phyloP scores from a whole-genome alignment of 2,888 invertebrate species.

The Meiosimyza decipiens region DNA sequence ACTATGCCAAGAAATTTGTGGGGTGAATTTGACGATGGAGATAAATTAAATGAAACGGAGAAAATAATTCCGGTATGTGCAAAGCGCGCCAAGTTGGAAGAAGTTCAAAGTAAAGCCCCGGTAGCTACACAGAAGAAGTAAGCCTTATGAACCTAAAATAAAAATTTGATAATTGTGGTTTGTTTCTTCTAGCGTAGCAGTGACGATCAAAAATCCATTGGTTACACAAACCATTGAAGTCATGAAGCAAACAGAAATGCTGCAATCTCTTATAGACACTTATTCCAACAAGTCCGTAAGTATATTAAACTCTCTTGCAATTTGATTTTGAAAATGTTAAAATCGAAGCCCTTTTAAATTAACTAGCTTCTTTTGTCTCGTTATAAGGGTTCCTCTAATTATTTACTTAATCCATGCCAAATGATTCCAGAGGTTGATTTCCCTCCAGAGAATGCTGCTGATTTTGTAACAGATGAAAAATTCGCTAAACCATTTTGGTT shows the following conservation, averaged over 20 bases:
- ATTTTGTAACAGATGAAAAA: constrained; percentile 60
- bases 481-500: constrained; percentile 65
- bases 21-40: constrained; percentile 47
- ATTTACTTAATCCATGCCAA: constrained; percentile 63
- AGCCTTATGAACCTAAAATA: not conserved
- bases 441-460: constrained; percentile 62
- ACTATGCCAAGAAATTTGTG: constrained; percentile 48
- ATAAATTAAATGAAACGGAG: constrained; percentile 39
- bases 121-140: constrained; percentile 48
- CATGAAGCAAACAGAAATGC: constrained; percentile 66
- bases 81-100: constrained; percentile 56
- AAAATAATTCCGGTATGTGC: constrained; percentile 48
- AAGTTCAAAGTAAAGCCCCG: constrained; percentile 47
- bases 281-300: constrained; percentile 65
- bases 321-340: not conserved
- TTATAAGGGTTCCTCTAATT: constrained; percentile 61
- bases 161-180: not conserved
- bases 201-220: constrained; percentile 61
- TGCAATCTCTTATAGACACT: constrained; percentile 64
- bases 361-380: not conserved
- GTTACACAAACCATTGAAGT: constrained; percentile 66
- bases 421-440: constrained; percentile 66
- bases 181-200: constrained; percentile 46
- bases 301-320: not conserved
- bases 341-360: not conserved